phyloP scores from a whole-genome alignment of 1,140 invertebrate genomes.

The Drosophila parabipectinata region DNA sequence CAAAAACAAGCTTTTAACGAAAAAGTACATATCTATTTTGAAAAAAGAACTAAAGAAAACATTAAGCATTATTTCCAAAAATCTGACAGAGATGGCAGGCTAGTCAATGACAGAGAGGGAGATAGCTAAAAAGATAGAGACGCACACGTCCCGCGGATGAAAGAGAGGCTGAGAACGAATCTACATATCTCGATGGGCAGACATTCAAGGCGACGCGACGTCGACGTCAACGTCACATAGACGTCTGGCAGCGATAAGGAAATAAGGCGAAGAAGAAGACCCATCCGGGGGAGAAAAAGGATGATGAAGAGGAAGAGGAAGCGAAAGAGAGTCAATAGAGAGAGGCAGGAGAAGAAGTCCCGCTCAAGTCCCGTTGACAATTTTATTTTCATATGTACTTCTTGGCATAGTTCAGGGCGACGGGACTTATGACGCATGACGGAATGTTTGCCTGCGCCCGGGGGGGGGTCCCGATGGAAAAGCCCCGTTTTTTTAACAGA shows the following conservation, averaged over 20 bases:
- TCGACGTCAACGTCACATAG: constrained; percentile 16
- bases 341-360: constrained; percentile 9
- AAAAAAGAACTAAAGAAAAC: too few relatives aligned
- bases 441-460: constrained; percentile 28
- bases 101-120: neutral
- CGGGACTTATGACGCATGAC: constrained; percentile 46
- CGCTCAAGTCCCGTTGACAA: constrained; percentile 51
- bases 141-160: constrained; percentile 3
- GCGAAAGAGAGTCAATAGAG: neutral
- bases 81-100: neutral
- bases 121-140: neutral
- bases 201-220: constrained; percentile 37
- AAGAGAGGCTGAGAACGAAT: constrained; percentile 4
- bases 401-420: constrained; percentile 21
- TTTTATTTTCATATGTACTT: constrained; percentile 68
- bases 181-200: constrained; percentile 17
- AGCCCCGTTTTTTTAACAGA: neutral
- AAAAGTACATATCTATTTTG: too few relatives aligned
- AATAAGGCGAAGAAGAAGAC: constrained; percentile 1
- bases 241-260: constrained; percentile 38
- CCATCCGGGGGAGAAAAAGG: neutral
- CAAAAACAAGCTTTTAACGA: too few relatives aligned
- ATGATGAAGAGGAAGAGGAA: neutral
- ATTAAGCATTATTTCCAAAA: too few relatives aligned
- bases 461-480: neutral